phyloP scores from a whole-genome alignment of 2,888 invertebrate species.

The Harpalus rubripes region DNA sequence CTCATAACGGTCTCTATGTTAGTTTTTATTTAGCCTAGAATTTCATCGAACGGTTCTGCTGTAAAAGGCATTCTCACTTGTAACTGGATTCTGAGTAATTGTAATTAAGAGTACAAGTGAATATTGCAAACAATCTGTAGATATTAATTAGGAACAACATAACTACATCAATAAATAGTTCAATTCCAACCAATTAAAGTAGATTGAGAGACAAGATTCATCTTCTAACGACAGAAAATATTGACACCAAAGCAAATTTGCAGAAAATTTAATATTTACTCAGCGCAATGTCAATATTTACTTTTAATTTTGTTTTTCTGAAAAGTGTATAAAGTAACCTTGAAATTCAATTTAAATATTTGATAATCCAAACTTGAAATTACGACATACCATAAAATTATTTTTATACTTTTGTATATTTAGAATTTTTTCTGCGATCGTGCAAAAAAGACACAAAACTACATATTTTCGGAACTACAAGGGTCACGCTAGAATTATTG shows the following conservation, averaged over 20 bases:
- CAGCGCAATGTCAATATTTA: not conserved
- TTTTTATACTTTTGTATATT: too few species aligned
- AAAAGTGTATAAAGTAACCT: not conserved
- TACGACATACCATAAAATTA: not conserved
- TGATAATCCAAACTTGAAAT: not conserved
- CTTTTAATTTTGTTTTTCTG: constrained; percentile 17
- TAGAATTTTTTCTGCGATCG: not conserved
- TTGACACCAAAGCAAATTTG: constrained; percentile 8
- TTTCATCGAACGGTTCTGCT: constrained; percentile 53
- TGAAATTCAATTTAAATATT: constrained; percentile 6
- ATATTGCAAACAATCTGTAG: constrained; percentile 24
- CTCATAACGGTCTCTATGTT: constrained; percentile 37
- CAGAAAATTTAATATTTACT: constrained; percentile 29
- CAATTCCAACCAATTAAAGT: constrained; percentile 33
- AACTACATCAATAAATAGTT: constrained; percentile 33
- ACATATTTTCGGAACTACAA: too few species aligned
- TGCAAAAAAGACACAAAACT: not conserved
- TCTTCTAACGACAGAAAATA: not conserved
- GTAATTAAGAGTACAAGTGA: constrained; percentile 50
- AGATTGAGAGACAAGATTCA: constrained; percentile 6
- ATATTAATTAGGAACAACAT: constrained; percentile 27
- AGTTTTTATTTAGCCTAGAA: constrained; percentile 52
- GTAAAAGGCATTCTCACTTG: constrained; percentile 48
- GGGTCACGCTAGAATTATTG: too few species aligned
- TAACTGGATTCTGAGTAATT: constrained; percentile 54